A percentile compares a stretch with the other conserved stretches of the same genome.
Evolutionary conservation across 2,888 invertebrate genomes (phyloP).

Genomic region (Oithona nana): DNA sequence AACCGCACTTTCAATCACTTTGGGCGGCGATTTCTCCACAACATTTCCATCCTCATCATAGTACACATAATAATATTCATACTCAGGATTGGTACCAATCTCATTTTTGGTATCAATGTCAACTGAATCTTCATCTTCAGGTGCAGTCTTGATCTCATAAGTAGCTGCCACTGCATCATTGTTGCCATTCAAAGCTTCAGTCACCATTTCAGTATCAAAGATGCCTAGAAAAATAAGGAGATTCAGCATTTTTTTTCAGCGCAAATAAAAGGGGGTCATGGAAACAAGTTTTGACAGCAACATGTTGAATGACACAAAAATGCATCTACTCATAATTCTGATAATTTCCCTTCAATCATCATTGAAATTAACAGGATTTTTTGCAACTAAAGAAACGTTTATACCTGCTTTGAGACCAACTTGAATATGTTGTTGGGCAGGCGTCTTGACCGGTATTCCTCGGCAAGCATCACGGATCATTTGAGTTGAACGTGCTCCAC

Average conservation of each 20-base stretch:
- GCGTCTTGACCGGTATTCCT: constrained; percentile 4
- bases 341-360: too few species aligned
- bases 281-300: too few species aligned
- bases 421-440: constrained; percentile 4
- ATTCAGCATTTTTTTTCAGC: too few species aligned
- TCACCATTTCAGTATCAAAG: background rate
- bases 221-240: background rate
- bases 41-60: constrained; percentile 14
- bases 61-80: constrained; percentile 16
- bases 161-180: background rate
- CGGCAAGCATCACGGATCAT: constrained; percentile 9
- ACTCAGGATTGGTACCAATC: background rate
- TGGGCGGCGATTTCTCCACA: background rate
- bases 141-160: background rate
- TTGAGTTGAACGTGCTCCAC: background rate
- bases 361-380: too few species aligned
- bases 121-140: background rate
- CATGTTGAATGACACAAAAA: too few species aligned
- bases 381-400: too few species aligned
- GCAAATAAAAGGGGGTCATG: too few species aligned
- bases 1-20: background rate
- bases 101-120: background rate
- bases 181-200: background rate
- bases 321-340: too few species aligned
- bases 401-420: background rate